Evolutionary conservation across 2,797 vertebrate genomes (phyloP).

Genomic region (Odontamblyopus rebecca): DNA sequence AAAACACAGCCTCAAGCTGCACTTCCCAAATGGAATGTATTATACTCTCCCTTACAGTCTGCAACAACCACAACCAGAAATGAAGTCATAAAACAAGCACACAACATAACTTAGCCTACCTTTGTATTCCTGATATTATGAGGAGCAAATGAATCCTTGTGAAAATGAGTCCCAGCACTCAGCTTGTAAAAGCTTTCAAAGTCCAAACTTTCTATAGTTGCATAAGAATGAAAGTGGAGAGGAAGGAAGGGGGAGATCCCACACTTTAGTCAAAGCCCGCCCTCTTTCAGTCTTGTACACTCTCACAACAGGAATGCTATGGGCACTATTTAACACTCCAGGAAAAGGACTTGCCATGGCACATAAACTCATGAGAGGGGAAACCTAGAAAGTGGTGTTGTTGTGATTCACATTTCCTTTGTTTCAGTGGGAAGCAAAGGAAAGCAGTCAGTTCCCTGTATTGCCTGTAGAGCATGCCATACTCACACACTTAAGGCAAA

Average conservation of each 20-base stretch:
- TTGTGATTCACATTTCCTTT: background rate
- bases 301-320: background rate
- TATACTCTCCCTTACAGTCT: background rate
- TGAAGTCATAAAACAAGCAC: background rate
- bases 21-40: background rate
- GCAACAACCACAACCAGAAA: background rate
- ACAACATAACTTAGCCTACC: constrained; percentile 34
- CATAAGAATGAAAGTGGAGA: constrained; percentile 21
- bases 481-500: too few relatives aligned
- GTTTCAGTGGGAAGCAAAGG: too few relatives aligned
- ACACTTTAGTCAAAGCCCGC: background rate
- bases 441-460: too few relatives aligned
- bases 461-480: too few relatives aligned
- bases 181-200: constrained; percentile 22
- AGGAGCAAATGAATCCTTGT: constrained; percentile 18
- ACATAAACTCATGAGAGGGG: background rate
- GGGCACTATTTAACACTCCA: background rate
- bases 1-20: background rate
- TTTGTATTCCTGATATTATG: constrained; percentile 9
- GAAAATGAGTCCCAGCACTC: background rate
- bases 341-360: background rate
- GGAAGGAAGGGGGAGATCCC: constrained; percentile 6
- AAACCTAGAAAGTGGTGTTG: background rate
- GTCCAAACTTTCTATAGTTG: constrained; percentile 33
- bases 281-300: background rate